phyloP scores from a whole-genome alignment of 2,113 vertebrate species.

The Pelecanus crispus region DNA sequence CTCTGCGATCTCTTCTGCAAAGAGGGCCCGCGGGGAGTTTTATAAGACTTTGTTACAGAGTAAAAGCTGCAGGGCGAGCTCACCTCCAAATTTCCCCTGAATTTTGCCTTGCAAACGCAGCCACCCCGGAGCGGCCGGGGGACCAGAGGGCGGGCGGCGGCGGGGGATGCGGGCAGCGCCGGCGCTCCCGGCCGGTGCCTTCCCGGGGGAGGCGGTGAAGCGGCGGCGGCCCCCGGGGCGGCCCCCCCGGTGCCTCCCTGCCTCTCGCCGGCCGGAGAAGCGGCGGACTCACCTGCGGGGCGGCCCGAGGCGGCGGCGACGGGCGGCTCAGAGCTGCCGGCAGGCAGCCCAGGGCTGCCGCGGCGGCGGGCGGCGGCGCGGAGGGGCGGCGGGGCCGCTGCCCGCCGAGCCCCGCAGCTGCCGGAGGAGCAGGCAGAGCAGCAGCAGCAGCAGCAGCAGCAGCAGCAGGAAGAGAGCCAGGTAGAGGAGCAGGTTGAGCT shows the following conservation, averaged over 20 bases:
- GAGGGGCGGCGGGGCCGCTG: slow-evolving; percentile 57
- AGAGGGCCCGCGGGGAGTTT: neutral
- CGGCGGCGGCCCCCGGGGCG: neutral
- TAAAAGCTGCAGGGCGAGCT: neutral
- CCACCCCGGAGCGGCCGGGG: accelerated
- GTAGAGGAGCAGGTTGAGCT: slow-evolving; percentile 86
- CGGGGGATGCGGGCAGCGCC: neutral
- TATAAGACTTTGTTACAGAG: neutral
- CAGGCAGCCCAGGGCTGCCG: slow-evolving; percentile 72
- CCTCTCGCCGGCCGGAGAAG: neutral
- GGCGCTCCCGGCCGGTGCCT: neutral
- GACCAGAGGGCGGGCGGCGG: no score
- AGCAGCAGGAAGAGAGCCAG: slow-evolving; percentile 80
- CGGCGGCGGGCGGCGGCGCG: slow-evolving; percentile 62
- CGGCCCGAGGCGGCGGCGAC: neutral
- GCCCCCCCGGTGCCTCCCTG: neutral
- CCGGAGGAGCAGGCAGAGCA: slow-evolving; percentile 85
- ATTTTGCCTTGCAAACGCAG: neutral
- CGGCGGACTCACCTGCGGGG: neutral
- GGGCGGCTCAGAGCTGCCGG: slow-evolving; percentile 64
- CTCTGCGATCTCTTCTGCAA: accelerated
- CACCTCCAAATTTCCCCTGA: neutral
- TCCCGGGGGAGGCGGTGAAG: neutral
- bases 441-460: slow-evolving; percentile 80
- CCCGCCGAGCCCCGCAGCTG: slow-evolving; percentile 86